A percentile compares a stretch with the other conserved stretches of the same genome.
phyloP scores from a whole-genome alignment of 2,888 invertebrate species.

The Oxystoma pomonae region DNA sequence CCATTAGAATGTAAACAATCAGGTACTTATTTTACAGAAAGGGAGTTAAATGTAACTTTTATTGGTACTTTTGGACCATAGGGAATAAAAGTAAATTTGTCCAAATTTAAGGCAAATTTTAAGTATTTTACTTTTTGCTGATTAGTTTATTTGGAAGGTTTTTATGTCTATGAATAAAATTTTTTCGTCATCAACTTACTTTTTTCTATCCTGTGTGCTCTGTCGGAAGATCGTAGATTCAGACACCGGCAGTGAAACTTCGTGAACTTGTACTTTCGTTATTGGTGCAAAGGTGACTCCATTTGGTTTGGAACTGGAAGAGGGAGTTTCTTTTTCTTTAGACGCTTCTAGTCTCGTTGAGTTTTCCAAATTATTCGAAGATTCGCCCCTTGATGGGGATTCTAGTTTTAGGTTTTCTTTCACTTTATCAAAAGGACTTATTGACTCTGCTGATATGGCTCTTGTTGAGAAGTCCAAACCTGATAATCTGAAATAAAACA shows the following conservation, averaged over 20 bases:
- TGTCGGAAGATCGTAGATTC: constrained; percentile 39
- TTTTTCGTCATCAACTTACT: constrained; percentile 37
- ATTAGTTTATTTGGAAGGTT: no score
- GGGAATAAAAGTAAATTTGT: no score
- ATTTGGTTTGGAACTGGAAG: constrained; percentile 33
- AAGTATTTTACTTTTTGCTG: no score
- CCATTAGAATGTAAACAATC: no score
- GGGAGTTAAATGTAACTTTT: no score
- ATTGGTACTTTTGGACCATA: no score
- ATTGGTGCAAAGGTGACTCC: constrained; percentile 30
- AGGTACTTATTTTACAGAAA: no score
- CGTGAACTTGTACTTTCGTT: constrained; percentile 35
- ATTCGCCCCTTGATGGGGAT: constrained; percentile 10
- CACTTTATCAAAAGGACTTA: constrained; percentile 41
- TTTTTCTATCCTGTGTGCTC: constrained; percentile 37
- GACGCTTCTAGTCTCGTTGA: not conserved
- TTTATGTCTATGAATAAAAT: no score
- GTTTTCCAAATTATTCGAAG: not conserved
- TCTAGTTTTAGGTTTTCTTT: constrained; percentile 40
- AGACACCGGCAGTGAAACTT: constrained; percentile 36
- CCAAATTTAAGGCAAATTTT: no score
- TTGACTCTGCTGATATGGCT: constrained; percentile 33
- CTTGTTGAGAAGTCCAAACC: constrained; percentile 41
- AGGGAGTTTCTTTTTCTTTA: constrained; percentile 17
- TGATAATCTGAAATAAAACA: constrained; percentile 38